These are phyloP conservation scores for Apamea sordens DNA, from an alignment of 2,888 invertebrate species.

Conservation along the genomic window DNA sequence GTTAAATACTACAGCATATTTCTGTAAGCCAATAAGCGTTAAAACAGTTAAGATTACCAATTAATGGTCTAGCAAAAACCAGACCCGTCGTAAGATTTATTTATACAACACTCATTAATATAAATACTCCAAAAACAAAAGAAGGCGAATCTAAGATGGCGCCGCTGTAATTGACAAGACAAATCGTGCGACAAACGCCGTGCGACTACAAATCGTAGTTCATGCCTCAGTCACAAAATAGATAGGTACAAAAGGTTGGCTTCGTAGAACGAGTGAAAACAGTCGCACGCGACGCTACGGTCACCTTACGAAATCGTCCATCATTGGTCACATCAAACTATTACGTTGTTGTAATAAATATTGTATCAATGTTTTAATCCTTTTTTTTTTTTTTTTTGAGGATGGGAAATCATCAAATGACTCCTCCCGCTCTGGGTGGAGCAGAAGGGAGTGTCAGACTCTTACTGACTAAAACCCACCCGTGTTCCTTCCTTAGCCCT, in stretches of 20 bases:
- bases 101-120: not conserved
- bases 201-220: slow-evolving; percentile 43
- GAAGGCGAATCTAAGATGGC: slow-evolving; percentile 13
- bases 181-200: slow-evolving; percentile 48
- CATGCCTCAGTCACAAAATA: not conserved
- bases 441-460: too few relatives aligned
- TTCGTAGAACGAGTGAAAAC: not conserved
- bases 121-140: slow-evolving; percentile 42
- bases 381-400: too few relatives aligned
- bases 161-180: slow-evolving; percentile 40
- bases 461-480: too few relatives aligned
- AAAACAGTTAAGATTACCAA: not conserved
- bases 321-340: too few relatives aligned
- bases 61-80: not conserved
- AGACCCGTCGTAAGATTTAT: slow-evolving; percentile 6
- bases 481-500: too few relatives aligned
- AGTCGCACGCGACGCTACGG: too few relatives aligned
- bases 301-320: too few relatives aligned
- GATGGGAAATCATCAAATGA: too few relatives aligned
- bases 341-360: too few relatives aligned
- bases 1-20: not conserved
- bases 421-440: too few relatives aligned
- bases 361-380: too few relatives aligned
- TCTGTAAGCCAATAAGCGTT: not conserved
- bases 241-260: slow-evolving; percentile 3